phyloP scores from a whole-genome alignment of 2,113 vertebrate species.

The Calidris pygmaea region DNA sequence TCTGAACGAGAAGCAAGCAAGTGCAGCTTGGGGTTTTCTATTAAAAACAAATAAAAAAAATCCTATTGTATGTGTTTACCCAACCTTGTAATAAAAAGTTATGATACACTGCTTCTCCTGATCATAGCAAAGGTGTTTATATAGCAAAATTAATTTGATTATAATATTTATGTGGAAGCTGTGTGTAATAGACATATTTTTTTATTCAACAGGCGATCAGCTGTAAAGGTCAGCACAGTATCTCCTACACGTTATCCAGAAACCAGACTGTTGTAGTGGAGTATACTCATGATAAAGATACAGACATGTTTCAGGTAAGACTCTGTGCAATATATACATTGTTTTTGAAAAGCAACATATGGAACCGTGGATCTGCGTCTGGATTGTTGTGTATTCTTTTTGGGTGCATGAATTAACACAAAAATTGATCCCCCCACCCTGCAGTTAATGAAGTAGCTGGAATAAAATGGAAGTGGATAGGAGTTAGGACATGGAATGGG shows the following conservation, averaged over 20 bases:
- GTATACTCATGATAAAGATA: slow-evolving; percentile 95
- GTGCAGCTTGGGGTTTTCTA: background rate
- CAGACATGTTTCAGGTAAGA: slow-evolving; percentile 98
- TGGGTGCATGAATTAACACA: background rate
- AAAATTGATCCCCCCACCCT: background rate
- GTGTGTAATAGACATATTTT: background rate
- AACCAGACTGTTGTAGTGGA: slow-evolving; percentile 98
- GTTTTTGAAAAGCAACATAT: background rate
- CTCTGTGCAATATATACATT: background rate
- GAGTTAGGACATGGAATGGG: background rate
- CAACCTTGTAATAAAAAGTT: slow-evolving; percentile 22
- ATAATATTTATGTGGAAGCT: background rate
- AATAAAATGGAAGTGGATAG: background rate
- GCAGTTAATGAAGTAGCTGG: background rate
- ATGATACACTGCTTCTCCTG: background rate
- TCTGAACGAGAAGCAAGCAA: background rate
- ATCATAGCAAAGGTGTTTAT: background rate
- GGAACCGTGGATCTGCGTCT: background rate
- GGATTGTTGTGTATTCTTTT: background rate
- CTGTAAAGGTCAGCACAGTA: slow-evolving; percentile 92
- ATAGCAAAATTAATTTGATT: background rate
- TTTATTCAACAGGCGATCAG: background rate
- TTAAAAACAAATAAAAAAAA: background rate
- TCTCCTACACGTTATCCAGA: slow-evolving; percentile 95
- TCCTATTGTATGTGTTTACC: background rate